Percentiles rank a stretch among this genome's conserved stretches.
phyloP scores from a whole-genome alignment of 2,113 vertebrate genomes.

The Opisthocomus hoazin region DNA sequence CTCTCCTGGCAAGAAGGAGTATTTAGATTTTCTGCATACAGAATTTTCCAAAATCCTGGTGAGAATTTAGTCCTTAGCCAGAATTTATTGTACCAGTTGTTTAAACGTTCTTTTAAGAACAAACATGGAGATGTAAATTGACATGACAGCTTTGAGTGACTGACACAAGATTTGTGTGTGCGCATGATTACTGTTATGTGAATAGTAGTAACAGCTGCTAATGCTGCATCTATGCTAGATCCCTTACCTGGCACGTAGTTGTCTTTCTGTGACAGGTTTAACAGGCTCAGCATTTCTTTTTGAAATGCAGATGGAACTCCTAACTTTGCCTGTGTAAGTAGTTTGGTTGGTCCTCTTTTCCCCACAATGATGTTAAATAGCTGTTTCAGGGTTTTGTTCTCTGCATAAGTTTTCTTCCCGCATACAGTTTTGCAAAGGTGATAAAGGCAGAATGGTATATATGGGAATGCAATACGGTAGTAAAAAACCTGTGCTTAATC shows the following conservation, averaged over 20 bases:
- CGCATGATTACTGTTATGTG: not conserved
- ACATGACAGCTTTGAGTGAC: not conserved
- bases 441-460: not conserved
- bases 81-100: not conserved
- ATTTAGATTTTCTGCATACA: not conserved
- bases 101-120: not conserved
- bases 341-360: not conserved
- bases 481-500: not conserved
- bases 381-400: not conserved
- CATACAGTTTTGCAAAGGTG: not conserved
- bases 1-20: not conserved
- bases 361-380: not conserved
- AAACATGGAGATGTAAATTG: not conserved
- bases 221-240: not conserved
- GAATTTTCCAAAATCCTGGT: not conserved
- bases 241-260: not conserved
- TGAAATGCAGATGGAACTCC: slow-evolving; percentile 43
- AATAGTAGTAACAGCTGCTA: not conserved
- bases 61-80: not conserved
- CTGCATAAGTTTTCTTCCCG: not conserved
- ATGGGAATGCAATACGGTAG: not conserved
- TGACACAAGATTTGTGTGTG: not conserved
- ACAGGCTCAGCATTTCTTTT: slow-evolving; percentile 31
- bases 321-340: slow-evolving; percentile 12
- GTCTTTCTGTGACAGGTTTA: slow-evolving; percentile 39